These are phyloP conservation scores for Sinocyclocheilus rhinocerous DNA, from an alignment of 2,113 vertebrate species.

Conservation along the genomic window DNA sequence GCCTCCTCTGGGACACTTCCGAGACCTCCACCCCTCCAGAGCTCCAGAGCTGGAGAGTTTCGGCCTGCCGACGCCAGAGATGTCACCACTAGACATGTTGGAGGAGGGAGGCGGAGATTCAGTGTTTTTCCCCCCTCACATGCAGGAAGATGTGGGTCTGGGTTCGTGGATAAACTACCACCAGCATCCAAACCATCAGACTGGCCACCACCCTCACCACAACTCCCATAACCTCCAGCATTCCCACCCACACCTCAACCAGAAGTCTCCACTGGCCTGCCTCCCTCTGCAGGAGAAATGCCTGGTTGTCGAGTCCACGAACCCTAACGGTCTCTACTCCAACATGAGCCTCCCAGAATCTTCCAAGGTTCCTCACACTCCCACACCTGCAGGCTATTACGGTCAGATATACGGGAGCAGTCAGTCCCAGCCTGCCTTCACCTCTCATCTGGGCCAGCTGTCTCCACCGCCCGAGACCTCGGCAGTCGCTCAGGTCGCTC, in stretches of 20 bases:
- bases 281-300: constrained; percentile 76
- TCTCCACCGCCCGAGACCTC: constrained; percentile 92
- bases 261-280: constrained; percentile 65
- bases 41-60: constrained; percentile 87
- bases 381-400: constrained; percentile 77
- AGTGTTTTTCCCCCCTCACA: constrained; percentile 93
- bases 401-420: constrained; percentile 77
- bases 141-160: constrained; percentile 86
- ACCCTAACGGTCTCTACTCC: constrained; percentile 71
- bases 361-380: constrained; percentile 81
- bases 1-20: constrained; percentile 81
- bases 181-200: constrained; percentile 72
- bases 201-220: constrained; percentile 61
- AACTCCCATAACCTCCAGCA: constrained; percentile 70
- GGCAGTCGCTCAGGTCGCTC: constrained; percentile 61
- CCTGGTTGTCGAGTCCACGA: constrained; percentile 71
- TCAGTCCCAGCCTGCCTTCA: constrained; percentile 71
- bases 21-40: constrained; percentile 78
- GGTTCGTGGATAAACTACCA: constrained; percentile 85
- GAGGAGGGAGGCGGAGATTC: constrained; percentile 86
- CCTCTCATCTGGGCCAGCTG: constrained; percentile 87
- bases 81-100: constrained; percentile 96
- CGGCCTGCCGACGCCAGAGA: constrained; percentile 96
- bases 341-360: constrained; percentile 80
- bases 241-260: constrained; percentile 68